Evolutionary conservation across 2,113 vertebrate genomes (phyloP).

Genomic region (Phylloscopus trochilus): DNA sequence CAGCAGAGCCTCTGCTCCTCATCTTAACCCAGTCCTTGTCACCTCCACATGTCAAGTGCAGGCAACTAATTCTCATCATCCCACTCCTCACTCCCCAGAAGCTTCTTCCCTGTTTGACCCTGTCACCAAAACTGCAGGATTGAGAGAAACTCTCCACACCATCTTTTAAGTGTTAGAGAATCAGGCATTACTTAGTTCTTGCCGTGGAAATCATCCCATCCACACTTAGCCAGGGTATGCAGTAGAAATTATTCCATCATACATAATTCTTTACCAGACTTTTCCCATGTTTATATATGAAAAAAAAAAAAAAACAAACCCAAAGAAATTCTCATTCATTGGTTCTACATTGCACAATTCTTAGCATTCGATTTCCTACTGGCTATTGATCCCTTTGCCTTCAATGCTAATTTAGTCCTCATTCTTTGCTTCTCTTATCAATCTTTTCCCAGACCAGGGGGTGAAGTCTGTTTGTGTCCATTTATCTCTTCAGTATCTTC

Average conservation of each 20-base stretch:
- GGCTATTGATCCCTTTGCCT: accelerated
- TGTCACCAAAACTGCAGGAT: background rate
- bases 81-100: background rate
- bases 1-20: background rate
- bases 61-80: background rate
- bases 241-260: background rate
- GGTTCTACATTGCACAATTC: background rate
- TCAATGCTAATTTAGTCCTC: background rate
- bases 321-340: background rate
- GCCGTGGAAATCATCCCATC: background rate
- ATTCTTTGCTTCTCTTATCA: background rate
- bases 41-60: background rate
- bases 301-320: background rate
- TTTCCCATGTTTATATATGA: background rate
- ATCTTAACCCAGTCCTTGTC: background rate
- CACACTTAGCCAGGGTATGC: background rate
- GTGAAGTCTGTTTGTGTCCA: background rate
- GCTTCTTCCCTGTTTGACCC: background rate
- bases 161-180: background rate
- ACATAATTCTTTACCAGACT: background rate
- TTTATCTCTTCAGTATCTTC: background rate
- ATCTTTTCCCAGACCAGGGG: background rate
- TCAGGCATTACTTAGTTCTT: background rate
- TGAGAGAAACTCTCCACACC: background rate
- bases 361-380: background rate